Evolutionary conservation across 2,888 invertebrate species (phyloP).

Genomic region (Autographa gamma): DNA sequence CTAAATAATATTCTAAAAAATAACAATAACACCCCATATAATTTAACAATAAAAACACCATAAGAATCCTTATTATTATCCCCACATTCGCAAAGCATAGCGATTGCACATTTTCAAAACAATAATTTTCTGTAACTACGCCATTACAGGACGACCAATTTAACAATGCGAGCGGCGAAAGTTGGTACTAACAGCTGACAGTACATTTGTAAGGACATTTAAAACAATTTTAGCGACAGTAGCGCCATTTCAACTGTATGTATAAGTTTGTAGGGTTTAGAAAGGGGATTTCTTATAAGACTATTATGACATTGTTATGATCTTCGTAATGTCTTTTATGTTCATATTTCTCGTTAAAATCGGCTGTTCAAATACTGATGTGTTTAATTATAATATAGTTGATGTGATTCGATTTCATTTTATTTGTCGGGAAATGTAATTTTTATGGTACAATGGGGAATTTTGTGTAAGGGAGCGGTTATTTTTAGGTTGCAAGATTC

Average conservation of each 20-base stretch:
- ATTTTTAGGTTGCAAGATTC: no score
- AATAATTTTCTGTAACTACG: conserved; percentile 29
- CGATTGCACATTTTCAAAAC: background rate
- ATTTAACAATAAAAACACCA: background rate
- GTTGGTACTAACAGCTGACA: background rate
- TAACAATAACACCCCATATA: background rate
- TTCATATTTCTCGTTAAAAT: conserved; percentile 19
- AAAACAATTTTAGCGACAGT: background rate
- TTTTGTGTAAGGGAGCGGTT: no score
- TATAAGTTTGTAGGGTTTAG: background rate
- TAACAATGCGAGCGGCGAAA: background rate
- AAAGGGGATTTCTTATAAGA: conserved; percentile 14
- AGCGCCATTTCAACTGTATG: background rate
- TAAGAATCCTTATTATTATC: background rate
- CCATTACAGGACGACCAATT: conserved; percentile 19
- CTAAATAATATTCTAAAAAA: background rate
- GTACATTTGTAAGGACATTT: background rate
- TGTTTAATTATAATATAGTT: conserved; percentile 14
- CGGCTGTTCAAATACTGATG: conserved; percentile 55
- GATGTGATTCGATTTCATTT: background rate
- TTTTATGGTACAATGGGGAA: background rate
- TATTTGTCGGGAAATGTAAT: background rate
- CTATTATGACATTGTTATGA: conserved; percentile 33
- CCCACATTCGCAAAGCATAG: background rate
- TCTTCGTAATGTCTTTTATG: conserved; percentile 43